These are phyloP conservation scores for Hirtodrosophila trivittata DNA, from an alignment of 2,888 invertebrate species.

Conservation along the genomic window DNA sequence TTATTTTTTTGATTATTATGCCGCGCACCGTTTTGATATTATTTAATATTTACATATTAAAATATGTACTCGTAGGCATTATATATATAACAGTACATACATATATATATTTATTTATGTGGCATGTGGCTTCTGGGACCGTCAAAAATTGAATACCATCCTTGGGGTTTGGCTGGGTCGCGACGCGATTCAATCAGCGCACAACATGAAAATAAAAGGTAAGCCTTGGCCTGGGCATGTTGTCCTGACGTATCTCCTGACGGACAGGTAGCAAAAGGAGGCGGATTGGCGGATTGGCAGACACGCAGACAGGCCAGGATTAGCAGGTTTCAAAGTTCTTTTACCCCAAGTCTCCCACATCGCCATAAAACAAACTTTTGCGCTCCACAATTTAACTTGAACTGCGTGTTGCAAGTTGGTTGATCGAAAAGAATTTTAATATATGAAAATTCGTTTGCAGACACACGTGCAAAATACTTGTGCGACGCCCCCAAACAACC, in stretches of 20 bases:
- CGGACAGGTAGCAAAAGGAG: conserved; percentile 27
- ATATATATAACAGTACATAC: conserved; percentile 27
- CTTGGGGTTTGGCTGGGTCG: conserved; percentile 22
- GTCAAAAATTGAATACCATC: conserved; percentile 31
- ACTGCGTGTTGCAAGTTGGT: conserved; percentile 3
- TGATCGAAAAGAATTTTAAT: conserved; percentile 54
- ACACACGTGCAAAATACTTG: conserved; percentile 38
- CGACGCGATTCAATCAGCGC: conserved; percentile 54
- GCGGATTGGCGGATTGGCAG: conserved; percentile 12
- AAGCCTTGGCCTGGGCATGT: conserved; percentile 19
- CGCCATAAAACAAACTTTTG: conserved; percentile 5
- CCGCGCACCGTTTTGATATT: conserved; percentile 61
- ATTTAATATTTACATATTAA: conserved; percentile 76
- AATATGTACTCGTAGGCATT: conserved; percentile 56
- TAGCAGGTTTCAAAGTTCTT: conserved; percentile 21
- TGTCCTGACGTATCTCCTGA: conserved; percentile 13
- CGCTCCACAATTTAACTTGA: conserved; percentile 18
- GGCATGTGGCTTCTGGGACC: conserved; percentile 19
- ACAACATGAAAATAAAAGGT: conserved; percentile 48
- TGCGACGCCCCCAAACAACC: conserved; percentile 3
- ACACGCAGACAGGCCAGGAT: conserved; percentile 26
- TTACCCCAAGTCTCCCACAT: not conserved
- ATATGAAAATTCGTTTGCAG: conserved; percentile 4
- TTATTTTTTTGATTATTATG: conserved; percentile 28
- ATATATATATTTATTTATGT: conserved; percentile 49